These are phyloP conservation scores for Helobdella robusta DNA, from an alignment of 2,888 invertebrate genomes.

Conservation along the genomic window DNA sequence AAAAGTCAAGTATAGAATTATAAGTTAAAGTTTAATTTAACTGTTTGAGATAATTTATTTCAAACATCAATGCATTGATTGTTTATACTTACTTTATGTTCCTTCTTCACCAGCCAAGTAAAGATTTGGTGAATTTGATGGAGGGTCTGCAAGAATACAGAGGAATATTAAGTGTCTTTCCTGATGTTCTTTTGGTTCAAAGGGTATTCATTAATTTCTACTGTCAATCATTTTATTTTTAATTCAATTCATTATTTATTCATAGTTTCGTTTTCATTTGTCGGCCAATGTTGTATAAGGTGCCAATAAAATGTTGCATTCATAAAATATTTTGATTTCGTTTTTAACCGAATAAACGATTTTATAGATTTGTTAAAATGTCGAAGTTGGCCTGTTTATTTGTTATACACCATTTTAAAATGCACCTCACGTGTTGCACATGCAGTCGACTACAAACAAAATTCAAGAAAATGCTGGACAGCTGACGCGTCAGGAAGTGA, in stretches of 20 bases:
- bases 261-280: too few species aligned
- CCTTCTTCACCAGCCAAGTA: constrained; percentile 48
- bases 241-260: not conserved
- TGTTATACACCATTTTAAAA: too few species aligned
- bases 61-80: too few species aligned
- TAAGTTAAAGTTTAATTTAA: too few species aligned
- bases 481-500: constrained; percentile 69
- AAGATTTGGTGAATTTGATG: constrained; percentile 65
- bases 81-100: too few species aligned
- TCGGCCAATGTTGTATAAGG: not conserved
- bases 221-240: not conserved
- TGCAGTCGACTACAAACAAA: constrained; percentile 34
- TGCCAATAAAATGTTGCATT: not conserved
- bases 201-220: constrained; percentile 25
- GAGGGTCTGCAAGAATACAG: constrained; percentile 88
- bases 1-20: too few species aligned
- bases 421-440: too few species aligned
- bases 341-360: not conserved
- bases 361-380: not conserved
- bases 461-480: constrained; percentile 61
- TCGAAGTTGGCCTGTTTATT: too few species aligned
- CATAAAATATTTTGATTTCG: not conserved
- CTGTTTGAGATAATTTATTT: too few species aligned
- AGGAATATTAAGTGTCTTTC: constrained; percentile 78
- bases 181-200: constrained; percentile 55